These are phyloP conservation scores for Quadriops clusia DNA, from an alignment of 2,888 invertebrate species.

Conservation along the genomic window DNA sequence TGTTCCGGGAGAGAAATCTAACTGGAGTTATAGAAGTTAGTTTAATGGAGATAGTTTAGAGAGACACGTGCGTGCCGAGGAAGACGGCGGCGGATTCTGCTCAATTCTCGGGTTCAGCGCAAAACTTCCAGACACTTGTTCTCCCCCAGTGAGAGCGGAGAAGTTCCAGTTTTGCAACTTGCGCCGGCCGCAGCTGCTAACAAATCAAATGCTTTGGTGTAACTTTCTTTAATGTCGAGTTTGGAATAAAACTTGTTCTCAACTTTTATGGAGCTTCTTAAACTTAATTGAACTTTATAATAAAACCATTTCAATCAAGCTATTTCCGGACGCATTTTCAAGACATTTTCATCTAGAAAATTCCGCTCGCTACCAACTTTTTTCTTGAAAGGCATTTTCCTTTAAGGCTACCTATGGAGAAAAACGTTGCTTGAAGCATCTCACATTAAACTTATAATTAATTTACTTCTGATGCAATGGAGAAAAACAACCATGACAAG, in stretches of 20 bases:
- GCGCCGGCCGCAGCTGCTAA: slow-evolving; percentile 11
- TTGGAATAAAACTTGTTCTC: slow-evolving; percentile 2
- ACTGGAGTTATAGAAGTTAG: slow-evolving; percentile 15
- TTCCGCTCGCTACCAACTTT: too few species aligned
- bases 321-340: too few species aligned
- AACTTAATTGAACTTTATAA: slow-evolving; percentile 8
- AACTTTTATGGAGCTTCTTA: slow-evolving; percentile 4
- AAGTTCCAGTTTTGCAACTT: slow-evolving; percentile 9
- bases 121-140: slow-evolving; percentile 7
- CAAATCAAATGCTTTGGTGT: slow-evolving; percentile 11
- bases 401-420: too few species aligned
- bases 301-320: too few species aligned
- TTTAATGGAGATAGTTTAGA: slow-evolving; percentile 22
- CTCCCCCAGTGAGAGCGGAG: slow-evolving; percentile 6
- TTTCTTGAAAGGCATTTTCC: too few species aligned
- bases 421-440: too few species aligned
- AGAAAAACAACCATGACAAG: too few species aligned
- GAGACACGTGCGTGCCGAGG: slow-evolving; percentile 16
- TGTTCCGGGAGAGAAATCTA: slow-evolving; percentile 2
- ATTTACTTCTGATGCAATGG: too few species aligned
- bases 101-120: slow-evolving; percentile 5
- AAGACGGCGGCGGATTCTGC: slow-evolving; percentile 8
- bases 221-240: slow-evolving; percentile 11
- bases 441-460: too few species aligned
- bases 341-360: too few species aligned